These are phyloP conservation scores for Brotula barbata DNA, from an alignment of 2,797 vertebrate genomes.

Conservation along the genomic window DNA sequence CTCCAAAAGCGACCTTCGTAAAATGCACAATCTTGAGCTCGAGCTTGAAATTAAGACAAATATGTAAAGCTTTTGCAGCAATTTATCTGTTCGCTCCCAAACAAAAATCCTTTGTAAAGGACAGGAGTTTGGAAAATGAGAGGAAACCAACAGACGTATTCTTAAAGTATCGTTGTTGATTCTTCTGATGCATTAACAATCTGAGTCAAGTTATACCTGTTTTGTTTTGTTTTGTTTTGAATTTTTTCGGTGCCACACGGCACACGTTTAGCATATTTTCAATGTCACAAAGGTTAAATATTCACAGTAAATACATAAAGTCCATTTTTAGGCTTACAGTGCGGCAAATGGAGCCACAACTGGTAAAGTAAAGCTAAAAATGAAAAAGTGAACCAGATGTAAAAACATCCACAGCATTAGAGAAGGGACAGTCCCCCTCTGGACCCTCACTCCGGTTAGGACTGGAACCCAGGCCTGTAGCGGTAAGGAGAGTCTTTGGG, in stretches of 20 bases:
- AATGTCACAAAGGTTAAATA: conserved; percentile 24
- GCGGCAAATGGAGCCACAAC: conserved; percentile 13
- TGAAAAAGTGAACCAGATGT: conserved; percentile 18
- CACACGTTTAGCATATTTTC: conserved; percentile 18
- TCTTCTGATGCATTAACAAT: conserved; percentile 21
- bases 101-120: no score
- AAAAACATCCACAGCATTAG: conserved; percentile 22
- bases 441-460: conserved; percentile 70
- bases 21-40: conserved; percentile 70
- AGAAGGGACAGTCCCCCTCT: conserved; percentile 5
- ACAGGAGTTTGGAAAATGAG: conserved; percentile 4
- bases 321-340: neutral
- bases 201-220: conserved; percentile 11
- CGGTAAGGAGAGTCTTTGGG: conserved; percentile 85
- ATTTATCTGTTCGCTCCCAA: conserved; percentile 18
- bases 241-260: conserved; percentile 13
- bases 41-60: conserved; percentile 38
- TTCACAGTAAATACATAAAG: conserved; percentile 25
- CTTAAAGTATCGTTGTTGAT: neutral
- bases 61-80: conserved; percentile 50
- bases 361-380: conserved; percentile 28
- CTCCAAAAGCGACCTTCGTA: conserved; percentile 74
- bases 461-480: conserved; percentile 90
- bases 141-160: conserved; percentile 11
- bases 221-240: conserved; percentile 9